Base-by-base conservation (phyloP, 2,113 vertebrate genomes). In the Lethenteron reissneri region DNA sequence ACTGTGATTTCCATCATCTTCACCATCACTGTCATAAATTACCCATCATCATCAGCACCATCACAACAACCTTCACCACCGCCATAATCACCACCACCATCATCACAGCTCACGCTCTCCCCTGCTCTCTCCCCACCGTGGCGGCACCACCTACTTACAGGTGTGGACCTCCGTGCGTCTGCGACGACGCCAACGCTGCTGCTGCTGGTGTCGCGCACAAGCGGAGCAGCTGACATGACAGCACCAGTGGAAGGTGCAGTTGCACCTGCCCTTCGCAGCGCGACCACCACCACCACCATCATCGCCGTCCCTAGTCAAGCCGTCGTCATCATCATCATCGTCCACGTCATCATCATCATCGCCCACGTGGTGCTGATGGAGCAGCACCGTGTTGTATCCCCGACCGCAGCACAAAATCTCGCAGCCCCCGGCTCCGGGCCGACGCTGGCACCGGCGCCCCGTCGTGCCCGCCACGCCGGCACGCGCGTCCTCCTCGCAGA, bases 171-270 rank as follows among this genome's bases (percentile, higher is more conserved):
- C 25, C 64, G 25, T 25, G n/a, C 25, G 64, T 25, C n/a, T 68
- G 9, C 25, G 25, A 68, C n/a, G n/a, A 68, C 64, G n/a, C 25
- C 64, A 11, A 25, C 25, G 64, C 64, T n/a, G 64, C 21, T 15
- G 62, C 62, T n/a, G 62, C 11, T 68, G 11, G n/a, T n/a, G 25
- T 25, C 9, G 64, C 11, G 64, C 64, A 68, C 64, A 41, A 41
- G 41, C 41, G 6, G 41, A 84, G 80, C 94, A 97, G 83, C 90
- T 96, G 80, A 97, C 94, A n/a, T 97, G 92, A 80, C 94, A 99
- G 83, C 94, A 99, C 94, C 92, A 99, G 78, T 99, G 92, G 79
- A 97, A 99, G 73, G 94, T 95, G 82, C 94, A 99, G 80, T 99
- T 85, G 81, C 94, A 99, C 72, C 94, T 85, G 79, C 95, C 89